Base-by-base conservation (phyloP, 2,888 invertebrate genomes). In the Creontiades dilutus region DNA sequence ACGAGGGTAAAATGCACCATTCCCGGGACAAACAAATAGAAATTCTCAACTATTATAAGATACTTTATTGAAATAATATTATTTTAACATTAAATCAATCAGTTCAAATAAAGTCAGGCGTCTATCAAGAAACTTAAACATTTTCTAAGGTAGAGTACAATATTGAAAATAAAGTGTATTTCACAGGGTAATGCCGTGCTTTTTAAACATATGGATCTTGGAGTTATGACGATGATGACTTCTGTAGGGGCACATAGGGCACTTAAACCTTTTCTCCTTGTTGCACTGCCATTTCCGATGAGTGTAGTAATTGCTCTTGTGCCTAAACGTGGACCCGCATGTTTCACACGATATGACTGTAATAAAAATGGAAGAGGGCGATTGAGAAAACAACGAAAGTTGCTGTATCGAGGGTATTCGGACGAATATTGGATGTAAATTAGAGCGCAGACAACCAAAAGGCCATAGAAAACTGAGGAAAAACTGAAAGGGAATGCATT, bases 211-310 rank as follows among this genome's bases (percentile, higher is more conserved):
- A 82, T 91, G 91, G 7, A 78, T 80, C 37, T 88, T 90, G 19
- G 90, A 78, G 75, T 90, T 86, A n/a, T 78, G 84, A 16, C 86
- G 84, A 61, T 89, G 84, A 52, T 90, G 82, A 19, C 88, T 81
- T 89, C 86, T 89, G 89, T 91, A 91, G 9, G 90, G 80, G 78
- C 91, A 91, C 55, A 75, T 47, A 28, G 55, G 19, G 82, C 91
- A 91, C 16, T 75, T 68, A 76, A 90, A 91, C 19, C 90, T 75
- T 23, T 89, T 90, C 14, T 84, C 91, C 75, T 90, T 89, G 55
- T 86, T 90, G 81, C 91, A 90, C 28, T 88, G 87, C 86, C 89
- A 90, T 68, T 84, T 80, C 37, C 84, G 48, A 55, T 91, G 91
- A 19, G 86, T 89, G 47, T 89, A 86, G 61, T 86, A 91, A 80